Evolutionary conservation across 2,888 invertebrate genomes (phyloP).

Genomic region (Platycheirus albimanus): DNA sequence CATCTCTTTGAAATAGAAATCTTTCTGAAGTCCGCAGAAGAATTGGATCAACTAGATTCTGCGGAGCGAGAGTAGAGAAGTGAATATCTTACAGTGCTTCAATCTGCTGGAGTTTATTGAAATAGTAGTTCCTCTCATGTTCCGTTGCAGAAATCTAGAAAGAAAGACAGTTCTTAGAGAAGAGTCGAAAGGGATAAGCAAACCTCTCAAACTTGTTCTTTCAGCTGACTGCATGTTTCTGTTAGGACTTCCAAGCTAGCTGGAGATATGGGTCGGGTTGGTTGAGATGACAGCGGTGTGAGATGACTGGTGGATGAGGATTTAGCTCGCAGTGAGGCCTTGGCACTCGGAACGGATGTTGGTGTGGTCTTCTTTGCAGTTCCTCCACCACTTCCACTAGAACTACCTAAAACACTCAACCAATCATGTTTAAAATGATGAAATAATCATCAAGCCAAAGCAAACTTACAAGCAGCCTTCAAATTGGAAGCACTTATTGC

Average conservation of each 20-base stretch:
- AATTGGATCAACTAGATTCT: too few species aligned
- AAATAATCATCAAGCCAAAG: neutral
- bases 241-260: constrained; percentile 72
- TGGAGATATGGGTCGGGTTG: constrained; percentile 67
- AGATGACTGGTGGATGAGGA: constrained; percentile 60
- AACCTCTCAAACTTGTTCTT: constrained; percentile 44
- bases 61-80: too few species aligned
- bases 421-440: too few species aligned
- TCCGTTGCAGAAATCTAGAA: constrained; percentile 63
- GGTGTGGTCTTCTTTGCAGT: constrained; percentile 36
- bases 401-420: constrained; percentile 1
- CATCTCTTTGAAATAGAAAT: too few species aligned
- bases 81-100: constrained; percentile 76
- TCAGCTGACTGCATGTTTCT: constrained; percentile 64
- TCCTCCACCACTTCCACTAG: neutral
- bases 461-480: constrained; percentile 34
- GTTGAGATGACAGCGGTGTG: constrained; percentile 64
- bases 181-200: neutral
- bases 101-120: constrained; percentile 77
- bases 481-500: constrained; percentile 58
- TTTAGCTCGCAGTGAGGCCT: constrained; percentile 43
- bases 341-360: constrained; percentile 31
- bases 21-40: too few species aligned
- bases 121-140: constrained; percentile 77
- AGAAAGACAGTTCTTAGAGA: neutral